Conservation (phyloP, 2,113 vertebrate genomes). For the Oryzias celebensis region DNA sequence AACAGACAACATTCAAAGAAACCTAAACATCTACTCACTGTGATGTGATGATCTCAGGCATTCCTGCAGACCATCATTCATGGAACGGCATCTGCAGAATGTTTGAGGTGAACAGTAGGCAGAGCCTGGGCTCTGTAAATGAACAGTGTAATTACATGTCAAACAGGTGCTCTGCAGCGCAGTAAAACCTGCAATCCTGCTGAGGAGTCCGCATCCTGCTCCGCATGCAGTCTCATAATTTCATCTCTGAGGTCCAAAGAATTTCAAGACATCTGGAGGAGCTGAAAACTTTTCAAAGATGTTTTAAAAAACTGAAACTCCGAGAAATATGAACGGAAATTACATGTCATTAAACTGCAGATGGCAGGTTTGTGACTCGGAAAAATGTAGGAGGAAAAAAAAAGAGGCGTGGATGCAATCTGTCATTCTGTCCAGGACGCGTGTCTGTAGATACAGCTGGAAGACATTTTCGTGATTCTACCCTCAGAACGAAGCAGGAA, state of each 20-base stretch:
- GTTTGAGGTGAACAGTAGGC: constrained; percentile 41
- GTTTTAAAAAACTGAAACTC: constrained; percentile 46
- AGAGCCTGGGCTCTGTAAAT: constrained; percentile 42
- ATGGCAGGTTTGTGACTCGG: constrained; percentile 46
- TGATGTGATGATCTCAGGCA: constrained; percentile 14
- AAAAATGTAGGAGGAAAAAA: neutral
- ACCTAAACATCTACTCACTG: constrained; percentile 10
- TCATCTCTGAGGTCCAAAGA: constrained; percentile 59
- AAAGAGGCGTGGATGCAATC: constrained; percentile 18
- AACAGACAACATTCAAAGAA: neutral
- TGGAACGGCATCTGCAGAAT: constrained; percentile 64
- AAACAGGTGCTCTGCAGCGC: constrained; percentile 74
- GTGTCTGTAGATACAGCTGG: constrained; percentile 74
- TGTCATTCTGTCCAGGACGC: constrained; percentile 13
- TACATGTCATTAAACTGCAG: constrained; percentile 66
- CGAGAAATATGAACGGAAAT: constrained; percentile 58
- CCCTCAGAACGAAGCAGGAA: no score
- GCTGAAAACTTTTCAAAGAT: constrained; percentile 42
- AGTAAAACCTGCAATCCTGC: constrained; percentile 73
- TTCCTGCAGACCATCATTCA: constrained; percentile 43
- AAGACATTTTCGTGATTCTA: no score
- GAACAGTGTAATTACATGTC: constrained; percentile 71
- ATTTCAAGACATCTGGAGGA: constrained; percentile 68
- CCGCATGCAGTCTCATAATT: constrained; percentile 65
- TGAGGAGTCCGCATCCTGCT: constrained; percentile 46